Evolutionary conservation across 2,888 invertebrate species (phyloP).

Genomic region (Hyalella azteca): DNA sequence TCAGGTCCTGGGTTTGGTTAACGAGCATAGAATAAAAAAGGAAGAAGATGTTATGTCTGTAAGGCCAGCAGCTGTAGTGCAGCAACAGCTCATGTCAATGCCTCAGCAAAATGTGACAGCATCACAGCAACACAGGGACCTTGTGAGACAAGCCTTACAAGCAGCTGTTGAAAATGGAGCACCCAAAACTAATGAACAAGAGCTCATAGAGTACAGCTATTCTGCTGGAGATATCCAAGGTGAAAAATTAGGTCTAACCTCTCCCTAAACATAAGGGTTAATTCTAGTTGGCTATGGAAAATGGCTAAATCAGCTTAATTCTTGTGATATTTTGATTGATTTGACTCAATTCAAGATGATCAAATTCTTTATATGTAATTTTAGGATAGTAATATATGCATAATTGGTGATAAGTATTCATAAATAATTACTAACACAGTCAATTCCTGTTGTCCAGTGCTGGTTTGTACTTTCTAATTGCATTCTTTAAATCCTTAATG

Average conservation of each 20-base stretch:
- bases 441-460: too few relatives aligned
- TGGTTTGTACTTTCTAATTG: too few relatives aligned
- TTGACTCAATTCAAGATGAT: too few relatives aligned
- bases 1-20: conserved; percentile 12
- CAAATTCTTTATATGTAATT: too few relatives aligned
- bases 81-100: neutral
- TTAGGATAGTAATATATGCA: too few relatives aligned
- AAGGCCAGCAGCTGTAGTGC: neutral
- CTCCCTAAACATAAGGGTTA: too few relatives aligned
- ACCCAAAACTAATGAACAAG: conserved; percentile 53
- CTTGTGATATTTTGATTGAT: too few relatives aligned
- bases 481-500: too few relatives aligned
- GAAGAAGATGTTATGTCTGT: neutral
- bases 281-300: too few relatives aligned
- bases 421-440: too few relatives aligned
- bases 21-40: neutral
- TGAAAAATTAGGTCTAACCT: conserved; percentile 39
- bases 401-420: too few relatives aligned
- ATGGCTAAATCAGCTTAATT: too few relatives aligned
- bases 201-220: conserved; percentile 57
- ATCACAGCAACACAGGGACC: conserved; percentile 39
- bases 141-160: conserved; percentile 54
- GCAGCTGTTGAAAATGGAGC: conserved; percentile 47
- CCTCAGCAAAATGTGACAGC: neutral
- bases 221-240: conserved; percentile 57